Conservation (phyloP, 2,888 invertebrate genomes). For the Plebejus melissa region DNA sequence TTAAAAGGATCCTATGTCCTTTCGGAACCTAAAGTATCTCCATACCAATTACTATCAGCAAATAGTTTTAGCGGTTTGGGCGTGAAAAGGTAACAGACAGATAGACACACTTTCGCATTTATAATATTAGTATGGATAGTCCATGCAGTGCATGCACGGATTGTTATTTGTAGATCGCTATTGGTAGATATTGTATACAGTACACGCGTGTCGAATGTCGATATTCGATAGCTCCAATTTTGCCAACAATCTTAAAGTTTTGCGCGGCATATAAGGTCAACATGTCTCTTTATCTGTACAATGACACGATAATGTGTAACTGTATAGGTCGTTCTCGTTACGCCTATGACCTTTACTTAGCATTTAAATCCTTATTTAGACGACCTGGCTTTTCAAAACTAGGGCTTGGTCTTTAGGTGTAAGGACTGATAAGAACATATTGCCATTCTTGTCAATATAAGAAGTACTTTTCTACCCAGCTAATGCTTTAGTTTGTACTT, state of each 20-base stretch:
- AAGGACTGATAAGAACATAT: neutral
- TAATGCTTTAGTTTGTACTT: too few species aligned
- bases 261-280: neutral
- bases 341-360: neutral
- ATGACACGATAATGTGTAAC: neutral
- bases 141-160: too few species aligned
- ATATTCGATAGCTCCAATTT: too few species aligned
- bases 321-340: constrained; percentile 15
- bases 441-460: neutral
- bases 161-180: too few species aligned
- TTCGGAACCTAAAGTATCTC: neutral
- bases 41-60: neutral
- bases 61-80: neutral
- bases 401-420: constrained; percentile 1
- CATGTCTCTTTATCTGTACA: neutral
- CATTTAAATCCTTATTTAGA: constrained; percentile 17
- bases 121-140: too few species aligned
- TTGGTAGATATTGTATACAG: too few species aligned
- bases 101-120: too few species aligned
- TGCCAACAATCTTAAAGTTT: neutral
- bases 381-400: neutral
- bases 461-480: too few species aligned
- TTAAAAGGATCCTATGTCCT: neutral
- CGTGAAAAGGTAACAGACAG: neutral
- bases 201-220: too few species aligned